phyloP scores from a whole-genome alignment of 2,888 invertebrate species.

The Drosophila nigricruria region DNA sequence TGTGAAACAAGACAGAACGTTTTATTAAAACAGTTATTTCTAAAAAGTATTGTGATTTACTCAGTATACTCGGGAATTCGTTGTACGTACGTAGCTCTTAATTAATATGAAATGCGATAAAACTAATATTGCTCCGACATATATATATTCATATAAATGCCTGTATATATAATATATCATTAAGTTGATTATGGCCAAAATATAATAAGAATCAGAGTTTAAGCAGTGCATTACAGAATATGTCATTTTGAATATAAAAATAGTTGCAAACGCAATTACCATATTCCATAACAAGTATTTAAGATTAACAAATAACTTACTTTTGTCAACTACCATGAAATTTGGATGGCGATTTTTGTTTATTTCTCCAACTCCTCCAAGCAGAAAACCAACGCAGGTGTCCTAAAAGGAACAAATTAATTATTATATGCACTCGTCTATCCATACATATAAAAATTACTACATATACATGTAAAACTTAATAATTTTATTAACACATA shows the following conservation, averaged over 20 bases:
- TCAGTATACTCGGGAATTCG: too few species aligned
- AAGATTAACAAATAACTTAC: conserved; percentile 20
- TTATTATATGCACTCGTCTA: not conserved
- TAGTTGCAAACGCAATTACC: not conserved
- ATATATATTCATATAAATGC: not conserved
- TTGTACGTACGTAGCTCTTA: too few species aligned
- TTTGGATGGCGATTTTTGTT: conserved; percentile 54
- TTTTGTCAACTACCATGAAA: conserved; percentile 65
- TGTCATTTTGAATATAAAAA: not conserved
- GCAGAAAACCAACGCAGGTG: conserved; percentile 69
- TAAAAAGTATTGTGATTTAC: too few species aligned
- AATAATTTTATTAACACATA: not conserved
- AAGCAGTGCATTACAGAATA: not conserved
- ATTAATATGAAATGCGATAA: too few species aligned
- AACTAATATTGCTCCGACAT: too few species aligned
- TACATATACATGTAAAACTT: not conserved
- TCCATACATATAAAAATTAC: not conserved
- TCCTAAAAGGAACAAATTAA: conserved; percentile 37
- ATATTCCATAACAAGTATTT: not conserved
- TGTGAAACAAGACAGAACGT: too few species aligned
- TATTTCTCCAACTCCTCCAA: conserved; percentile 67
- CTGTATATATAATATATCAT: not conserved
- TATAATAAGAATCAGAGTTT: not conserved
- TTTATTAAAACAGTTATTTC: too few species aligned
- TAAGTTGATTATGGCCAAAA: not conserved